Conservation (phyloP, 2,888 invertebrate species). For the Notodonta dromedarius region DNA sequence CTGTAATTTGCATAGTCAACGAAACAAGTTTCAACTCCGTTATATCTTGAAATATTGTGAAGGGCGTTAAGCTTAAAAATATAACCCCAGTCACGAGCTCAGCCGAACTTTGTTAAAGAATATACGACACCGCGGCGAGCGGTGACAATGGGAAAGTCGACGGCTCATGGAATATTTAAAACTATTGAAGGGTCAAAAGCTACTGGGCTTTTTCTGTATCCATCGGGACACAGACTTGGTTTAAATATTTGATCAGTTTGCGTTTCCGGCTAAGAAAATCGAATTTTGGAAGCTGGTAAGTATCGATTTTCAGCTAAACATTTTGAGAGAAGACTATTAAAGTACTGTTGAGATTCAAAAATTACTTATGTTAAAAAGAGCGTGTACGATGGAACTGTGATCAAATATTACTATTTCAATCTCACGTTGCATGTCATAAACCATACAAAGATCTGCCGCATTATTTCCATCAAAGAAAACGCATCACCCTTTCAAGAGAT, state of each 20-base stretch:
- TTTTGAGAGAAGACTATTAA: too few species aligned
- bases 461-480: too few species aligned
- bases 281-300: neutral
- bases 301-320: too few species aligned
- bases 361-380: too few species aligned
- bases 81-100: slow-evolving; percentile 67
- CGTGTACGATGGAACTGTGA: too few species aligned
- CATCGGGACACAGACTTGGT: slow-evolving; percentile 17
- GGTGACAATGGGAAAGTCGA: slow-evolving; percentile 45
- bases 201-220: slow-evolving; percentile 21
- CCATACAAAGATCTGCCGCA: too few species aligned
- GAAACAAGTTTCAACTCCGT: slow-evolving; percentile 23
- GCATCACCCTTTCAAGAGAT: too few species aligned
- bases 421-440: too few species aligned
- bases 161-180: slow-evolving; percentile 37
- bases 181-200: slow-evolving; percentile 34
- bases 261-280: neutral
- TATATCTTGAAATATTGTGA: slow-evolving; percentile 36
- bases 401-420: too few species aligned
- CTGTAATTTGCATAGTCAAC: slow-evolving; percentile 13
- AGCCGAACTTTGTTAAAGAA: slow-evolving; percentile 46
- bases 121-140: slow-evolving; percentile 27
- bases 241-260: slow-evolving; percentile 28
- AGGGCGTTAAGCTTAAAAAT: slow-evolving; percentile 65
- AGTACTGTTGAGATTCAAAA: too few species aligned